Conservation (phyloP, 2,888 invertebrate species). For the Venusia cambrica region DNA sequence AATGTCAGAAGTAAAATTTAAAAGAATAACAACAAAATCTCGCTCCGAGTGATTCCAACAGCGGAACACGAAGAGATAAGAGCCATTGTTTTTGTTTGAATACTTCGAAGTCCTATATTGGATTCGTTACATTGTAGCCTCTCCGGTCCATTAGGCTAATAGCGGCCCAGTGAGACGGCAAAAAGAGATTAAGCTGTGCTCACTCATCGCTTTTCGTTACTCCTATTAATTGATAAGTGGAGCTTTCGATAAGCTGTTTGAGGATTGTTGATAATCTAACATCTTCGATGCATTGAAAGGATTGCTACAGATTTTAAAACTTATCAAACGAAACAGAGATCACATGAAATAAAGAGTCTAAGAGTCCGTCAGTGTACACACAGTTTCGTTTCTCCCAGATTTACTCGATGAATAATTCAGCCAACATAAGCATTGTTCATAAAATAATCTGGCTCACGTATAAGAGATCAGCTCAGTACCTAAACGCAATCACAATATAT, state of each 20-base stretch:
- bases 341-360: too few species aligned
- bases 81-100: constrained; percentile 47
- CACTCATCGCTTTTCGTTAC: constrained; percentile 60
- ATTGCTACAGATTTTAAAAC: neutral
- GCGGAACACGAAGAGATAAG: constrained; percentile 31
- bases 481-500: constrained; percentile 49
- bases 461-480: constrained; percentile 42
- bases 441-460: constrained; percentile 43
- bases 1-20: constrained; percentile 27
- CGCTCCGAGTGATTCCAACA: constrained; percentile 28
- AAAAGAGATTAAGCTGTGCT: constrained; percentile 67
- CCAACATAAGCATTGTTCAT: constrained; percentile 6
- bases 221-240: constrained; percentile 63
- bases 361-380: too few species aligned
- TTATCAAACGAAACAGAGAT: too few species aligned
- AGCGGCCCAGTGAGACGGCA: constrained; percentile 66
- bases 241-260: constrained; percentile 45
- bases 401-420: constrained; percentile 13
- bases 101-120: constrained; percentile 46
- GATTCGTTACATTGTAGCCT: constrained; percentile 47
- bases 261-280: constrained; percentile 27
- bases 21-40: constrained; percentile 29
- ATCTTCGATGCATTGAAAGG: constrained; percentile 3
- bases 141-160: constrained; percentile 69
- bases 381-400: neutral